Conservation (phyloP, 2,113 vertebrate species). For the Anarrhichthys ocellatus region DNA sequence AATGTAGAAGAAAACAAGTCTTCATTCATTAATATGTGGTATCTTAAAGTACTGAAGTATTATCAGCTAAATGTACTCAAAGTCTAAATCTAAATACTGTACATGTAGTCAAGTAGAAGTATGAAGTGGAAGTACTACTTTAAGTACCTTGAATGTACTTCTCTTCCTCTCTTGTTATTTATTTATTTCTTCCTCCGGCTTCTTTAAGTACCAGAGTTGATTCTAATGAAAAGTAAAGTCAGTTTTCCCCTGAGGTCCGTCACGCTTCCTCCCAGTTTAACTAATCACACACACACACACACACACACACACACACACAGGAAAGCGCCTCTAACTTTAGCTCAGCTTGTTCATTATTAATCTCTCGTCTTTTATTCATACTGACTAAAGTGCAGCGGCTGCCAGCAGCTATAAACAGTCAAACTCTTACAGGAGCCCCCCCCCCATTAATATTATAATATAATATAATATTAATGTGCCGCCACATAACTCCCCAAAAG, state of each 20-base stretch:
- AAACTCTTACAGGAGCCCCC: too few relatives aligned
- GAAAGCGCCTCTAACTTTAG: conserved; percentile 61
- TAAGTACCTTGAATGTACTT: neutral
- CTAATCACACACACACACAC: conserved; percentile 60
- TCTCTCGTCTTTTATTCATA: conserved; percentile 78
- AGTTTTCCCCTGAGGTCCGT: conserved; percentile 30
- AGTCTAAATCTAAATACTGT: too few relatives aligned
- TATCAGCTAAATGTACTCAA: too few relatives aligned
- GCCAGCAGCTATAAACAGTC: conserved; percentile 50
- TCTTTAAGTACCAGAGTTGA: conserved; percentile 35
- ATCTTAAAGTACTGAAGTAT: neutral
- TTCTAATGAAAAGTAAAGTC: conserved; percentile 71
- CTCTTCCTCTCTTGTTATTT: neutral
- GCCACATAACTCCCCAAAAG: conserved; percentile 21
- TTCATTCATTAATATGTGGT: neutral
- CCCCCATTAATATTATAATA: too few relatives aligned
- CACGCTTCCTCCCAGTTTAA: conserved; percentile 40
- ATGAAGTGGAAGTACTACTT: neutral
- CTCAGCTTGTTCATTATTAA: conserved; percentile 73
- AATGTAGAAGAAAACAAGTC: neutral
- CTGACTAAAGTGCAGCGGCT: conserved; percentile 68
- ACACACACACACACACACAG: conserved; percentile 27
- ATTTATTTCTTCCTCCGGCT: neutral
- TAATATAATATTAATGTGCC: conserved; percentile 63
- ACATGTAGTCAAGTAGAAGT: too few relatives aligned